phyloP scores from a whole-genome alignment of 2,797 vertebrate species.

The Dryobates pubescens region DNA sequence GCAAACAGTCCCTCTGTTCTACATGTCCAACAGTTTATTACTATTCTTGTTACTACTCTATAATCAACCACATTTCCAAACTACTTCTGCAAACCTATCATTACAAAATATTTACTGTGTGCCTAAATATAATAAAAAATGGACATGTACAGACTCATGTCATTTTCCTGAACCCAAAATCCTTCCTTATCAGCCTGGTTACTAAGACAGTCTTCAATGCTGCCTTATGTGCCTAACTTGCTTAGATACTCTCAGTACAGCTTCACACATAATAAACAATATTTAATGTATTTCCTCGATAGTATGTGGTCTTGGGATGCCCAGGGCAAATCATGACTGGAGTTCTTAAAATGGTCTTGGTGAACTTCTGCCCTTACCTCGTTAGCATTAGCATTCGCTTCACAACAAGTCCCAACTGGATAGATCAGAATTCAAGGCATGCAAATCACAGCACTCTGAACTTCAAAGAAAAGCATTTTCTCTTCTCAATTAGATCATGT shows the following conservation, averaged over 20 bases:
- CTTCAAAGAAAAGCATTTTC: background rate
- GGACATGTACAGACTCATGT: background rate
- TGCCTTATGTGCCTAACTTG: background rate
- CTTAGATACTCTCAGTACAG: background rate
- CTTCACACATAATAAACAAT: background rate
- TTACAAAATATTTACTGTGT: background rate
- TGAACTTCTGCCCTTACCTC: background rate
- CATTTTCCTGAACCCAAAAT: background rate
- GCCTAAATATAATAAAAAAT: background rate
- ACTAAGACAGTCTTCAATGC: background rate
- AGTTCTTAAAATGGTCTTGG: background rate
- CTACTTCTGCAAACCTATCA: background rate
- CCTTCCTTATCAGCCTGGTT: background rate
- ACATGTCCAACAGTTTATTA: background rate
- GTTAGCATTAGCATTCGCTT: fast-evolving
- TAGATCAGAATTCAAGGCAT: background rate
- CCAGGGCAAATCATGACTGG: background rate
- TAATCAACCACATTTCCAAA: background rate
- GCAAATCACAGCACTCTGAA: background rate
- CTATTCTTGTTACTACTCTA: background rate
- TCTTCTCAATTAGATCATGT: background rate
- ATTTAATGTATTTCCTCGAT: background rate
- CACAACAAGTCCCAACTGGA: background rate
- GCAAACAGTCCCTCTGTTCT: background rate
- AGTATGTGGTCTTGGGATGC: fast-evolving